Base-by-base conservation (phyloP, 2,113 vertebrate genomes). In the Dicrurus megarhynchus region DNA sequence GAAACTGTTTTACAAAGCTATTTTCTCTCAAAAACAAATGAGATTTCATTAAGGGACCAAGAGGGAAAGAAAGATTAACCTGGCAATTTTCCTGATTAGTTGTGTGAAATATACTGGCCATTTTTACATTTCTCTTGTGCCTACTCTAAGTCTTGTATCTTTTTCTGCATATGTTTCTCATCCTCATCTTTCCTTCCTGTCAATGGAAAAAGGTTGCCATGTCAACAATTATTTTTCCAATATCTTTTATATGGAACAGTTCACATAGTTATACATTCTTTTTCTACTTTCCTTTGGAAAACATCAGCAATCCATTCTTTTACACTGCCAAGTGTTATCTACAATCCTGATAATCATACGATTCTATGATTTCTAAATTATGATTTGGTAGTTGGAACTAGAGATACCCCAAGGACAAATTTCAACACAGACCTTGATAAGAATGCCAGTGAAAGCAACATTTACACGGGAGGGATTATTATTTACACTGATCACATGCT, bases 151-250 rank as follows among this genome's bases (percentile, higher is more conserved):
- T 92, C 84, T 52, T 77, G 19, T 87, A 61, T 97, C 90, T 86
- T 89, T 89, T 95, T 59, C 63, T 53, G 82, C 90, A 95, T 90
- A 57, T 97, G 97, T 97, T 98, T 98, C 86, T 95, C 84, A 96
- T 97, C 87, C 80, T 67, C 70, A 55, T 79, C 28, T 76, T 89
- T 87, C 60, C 52, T 71, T 53, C 91, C 84, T 52, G 56, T 89
- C 82, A 95, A 96, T 95, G 52, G 67, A 87, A 92, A 93, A 94
- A 90, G 10, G 64, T 95, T 97, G 65, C 53, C 78, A 21, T 93
- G 81, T 95, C 91, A 97, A 96, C 8, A 56, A 15, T 84, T 57
- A 61, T 80, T 76, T 95, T 97, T 79, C 91, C 23, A 23, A 82
- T 69, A 86, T 74, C 85, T 93, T 96, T 94, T 97, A 53, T 76